Evolutionary conservation across 2,797 vertebrate genomes (phyloP).

Genomic region (Telmatherina bonti): DNA sequence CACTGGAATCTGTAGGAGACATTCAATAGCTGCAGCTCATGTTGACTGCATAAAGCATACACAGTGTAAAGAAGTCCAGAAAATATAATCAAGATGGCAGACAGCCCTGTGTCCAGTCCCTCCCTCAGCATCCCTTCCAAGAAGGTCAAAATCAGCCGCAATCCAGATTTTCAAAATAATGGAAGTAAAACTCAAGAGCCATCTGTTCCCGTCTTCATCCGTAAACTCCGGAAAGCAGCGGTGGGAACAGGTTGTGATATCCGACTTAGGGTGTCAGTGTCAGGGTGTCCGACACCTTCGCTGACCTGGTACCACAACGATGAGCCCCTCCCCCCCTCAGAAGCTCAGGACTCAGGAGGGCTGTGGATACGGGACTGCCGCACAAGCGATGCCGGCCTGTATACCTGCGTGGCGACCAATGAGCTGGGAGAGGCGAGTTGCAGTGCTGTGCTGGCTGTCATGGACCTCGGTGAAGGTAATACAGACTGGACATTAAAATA

Average conservation of each 20-base stretch:
- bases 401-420: constrained; percentile 91
- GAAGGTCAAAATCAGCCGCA: constrained; percentile 79
- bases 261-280: constrained; percentile 87
- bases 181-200: constrained; percentile 40
- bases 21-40: constrained; percentile 33
- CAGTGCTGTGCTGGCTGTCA: constrained; percentile 87
- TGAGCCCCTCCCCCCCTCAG: constrained; percentile 71
- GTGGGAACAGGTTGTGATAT: constrained; percentile 90
- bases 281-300: constrained; percentile 85
- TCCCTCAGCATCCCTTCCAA: constrained; percentile 82
- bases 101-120: constrained; percentile 52
- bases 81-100: constrained; percentile 62
- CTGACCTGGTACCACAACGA: constrained; percentile 91
- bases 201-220: constrained; percentile 81
- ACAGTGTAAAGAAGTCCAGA: constrained; percentile 16
- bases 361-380: constrained; percentile 91
- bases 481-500: too few relatives aligned
- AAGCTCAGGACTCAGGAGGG: constrained; percentile 84
- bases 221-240: constrained; percentile 89
- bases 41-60: constrained; percentile 24
- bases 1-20: constrained; percentile 35
- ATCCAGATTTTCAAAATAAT: constrained; percentile 38
- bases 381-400: constrained; percentile 87
- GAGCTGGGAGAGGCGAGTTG: constrained; percentile 85
- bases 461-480: constrained; percentile 93